Evolutionary conservation across 2,113 vertebrate species (phyloP).

Genomic region (Myodes glareolus): DNA sequence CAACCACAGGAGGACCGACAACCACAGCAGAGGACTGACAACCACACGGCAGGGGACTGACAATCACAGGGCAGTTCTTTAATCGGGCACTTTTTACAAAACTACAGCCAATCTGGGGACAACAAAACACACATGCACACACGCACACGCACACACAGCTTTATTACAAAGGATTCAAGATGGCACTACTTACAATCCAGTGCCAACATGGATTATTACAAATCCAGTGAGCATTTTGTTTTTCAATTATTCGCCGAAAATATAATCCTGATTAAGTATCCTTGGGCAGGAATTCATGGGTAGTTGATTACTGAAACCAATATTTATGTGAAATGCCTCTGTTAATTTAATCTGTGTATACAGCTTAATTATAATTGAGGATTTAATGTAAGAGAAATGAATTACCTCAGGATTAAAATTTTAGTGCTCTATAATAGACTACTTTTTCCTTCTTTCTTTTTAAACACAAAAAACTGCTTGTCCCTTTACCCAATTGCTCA

Average conservation of each 20-base stretch:
- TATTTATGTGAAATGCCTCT: constrained; percentile 91
- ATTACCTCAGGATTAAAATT: constrained; percentile 90
- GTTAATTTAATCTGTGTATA: constrained; percentile 91
- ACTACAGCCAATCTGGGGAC: constrained; percentile 78
- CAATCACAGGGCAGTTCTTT: constrained; percentile 65
- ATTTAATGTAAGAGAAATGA: constrained; percentile 88
- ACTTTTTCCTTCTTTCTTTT: constrained; percentile 77
- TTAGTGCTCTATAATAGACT: constrained; percentile 84
- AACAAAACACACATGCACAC: constrained; percentile 54
- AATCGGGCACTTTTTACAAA: constrained; percentile 81
- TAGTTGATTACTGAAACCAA: constrained; percentile 90
- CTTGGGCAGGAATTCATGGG: constrained; percentile 90
- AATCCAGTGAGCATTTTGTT: constrained; percentile 91
- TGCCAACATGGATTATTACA: constrained; percentile 90
- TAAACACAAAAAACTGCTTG: constrained; percentile 77
- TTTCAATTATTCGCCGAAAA: constrained; percentile 93
- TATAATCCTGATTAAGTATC: constrained; percentile 93
- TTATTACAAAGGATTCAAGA: constrained; percentile 88
- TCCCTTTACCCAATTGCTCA: constrained; percentile 80
- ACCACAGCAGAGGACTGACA: too few species aligned
- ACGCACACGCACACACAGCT: constrained; percentile 67
- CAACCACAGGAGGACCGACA: too few species aligned
- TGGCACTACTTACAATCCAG: constrained; percentile 88
- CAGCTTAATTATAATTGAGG: constrained; percentile 90
- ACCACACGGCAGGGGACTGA: too few species aligned